Evolutionary conservation across 1,140 invertebrate genomes (phyloP), one percentile per base, ranked within the genome.

Genomic region (Drosophila guanche): DNA sequence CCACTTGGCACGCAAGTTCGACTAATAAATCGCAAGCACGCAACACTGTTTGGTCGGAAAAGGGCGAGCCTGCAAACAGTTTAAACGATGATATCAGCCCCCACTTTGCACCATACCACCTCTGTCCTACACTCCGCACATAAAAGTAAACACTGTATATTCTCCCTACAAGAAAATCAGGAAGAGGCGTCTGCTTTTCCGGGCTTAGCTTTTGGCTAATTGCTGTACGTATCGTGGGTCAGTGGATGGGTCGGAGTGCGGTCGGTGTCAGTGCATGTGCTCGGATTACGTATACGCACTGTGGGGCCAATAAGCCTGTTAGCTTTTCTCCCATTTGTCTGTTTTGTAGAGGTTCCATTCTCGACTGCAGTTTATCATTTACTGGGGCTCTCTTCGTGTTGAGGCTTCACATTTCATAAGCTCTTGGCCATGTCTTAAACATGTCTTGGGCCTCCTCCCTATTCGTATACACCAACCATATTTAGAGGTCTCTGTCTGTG

Each of bases 351-450:
- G n/a, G 12, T 42, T n/a, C 16, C 42, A 29, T 68, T 42, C 53
- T n/a, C 29, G 58, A 47, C 58, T 78, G 69, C 75, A 79, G 65
- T 69, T 83, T 65, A 61, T 53, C 47, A 68, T 73, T 79, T 79
- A 67, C 27, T 48, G 40, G 42, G 75, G 63, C 41, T 57, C 43
- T 54, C 37, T 57, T 27, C 41, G 37, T n/a, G 43, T 55, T 54
- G 41, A 29, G 74, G 83, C 83, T 81, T 86, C 83, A 74, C 58
- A 86, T 86, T 88, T 86, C 83, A 78, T 86, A 81, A 88, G 81
- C 74, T 85, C 59, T 60, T 65, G 47, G 50, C 51, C 33, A 12
- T 37, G 60, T 84, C 63, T 79, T 69, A 57, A 68, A 68, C 66
- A 81, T 86, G 81, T 76, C 83, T 66, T 69, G 69, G 33, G 60